A percentile compares a stretch with the other conserved stretches of the same genome.
Evolutionary conservation across 2,797 vertebrate genomes (phyloP).

Genomic region (Uromys caudimaculatus): DNA sequence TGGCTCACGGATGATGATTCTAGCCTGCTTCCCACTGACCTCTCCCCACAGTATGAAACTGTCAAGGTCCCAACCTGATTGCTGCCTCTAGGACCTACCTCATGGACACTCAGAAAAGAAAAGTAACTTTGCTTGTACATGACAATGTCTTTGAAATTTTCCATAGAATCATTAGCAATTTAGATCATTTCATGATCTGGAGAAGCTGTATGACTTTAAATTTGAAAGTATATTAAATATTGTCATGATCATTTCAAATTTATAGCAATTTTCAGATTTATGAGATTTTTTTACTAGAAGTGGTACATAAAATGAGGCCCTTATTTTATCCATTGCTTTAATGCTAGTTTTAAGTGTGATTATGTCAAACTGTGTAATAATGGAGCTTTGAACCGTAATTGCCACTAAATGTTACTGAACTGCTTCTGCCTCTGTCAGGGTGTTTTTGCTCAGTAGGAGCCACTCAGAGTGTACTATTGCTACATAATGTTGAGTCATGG

Average conservation of each 20-base stretch:
- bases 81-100: not conserved
- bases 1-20: too few species aligned
- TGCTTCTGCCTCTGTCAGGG: not conserved
- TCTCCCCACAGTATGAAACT: too few species aligned
- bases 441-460: not conserved
- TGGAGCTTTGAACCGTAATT: not conserved
- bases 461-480: not conserved
- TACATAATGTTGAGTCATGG: not conserved
- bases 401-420: not conserved
- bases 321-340: not conserved
- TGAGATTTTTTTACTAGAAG: not conserved
- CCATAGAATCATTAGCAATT: too few species aligned
- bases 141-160: not conserved
- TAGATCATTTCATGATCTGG: not conserved
- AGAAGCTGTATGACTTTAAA: not conserved
- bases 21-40: too few species aligned
- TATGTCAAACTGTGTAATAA: not conserved
- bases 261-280: not conserved
- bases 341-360: not conserved
- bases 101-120: too few species aligned
- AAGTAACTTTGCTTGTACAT: not conserved
- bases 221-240: not conserved
- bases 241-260: not conserved
- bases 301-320: not conserved
- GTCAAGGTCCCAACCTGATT: fast-evolving